phyloP scores from a whole-genome alignment of 2,113 vertebrate species.

The Motacilla alba region DNA sequence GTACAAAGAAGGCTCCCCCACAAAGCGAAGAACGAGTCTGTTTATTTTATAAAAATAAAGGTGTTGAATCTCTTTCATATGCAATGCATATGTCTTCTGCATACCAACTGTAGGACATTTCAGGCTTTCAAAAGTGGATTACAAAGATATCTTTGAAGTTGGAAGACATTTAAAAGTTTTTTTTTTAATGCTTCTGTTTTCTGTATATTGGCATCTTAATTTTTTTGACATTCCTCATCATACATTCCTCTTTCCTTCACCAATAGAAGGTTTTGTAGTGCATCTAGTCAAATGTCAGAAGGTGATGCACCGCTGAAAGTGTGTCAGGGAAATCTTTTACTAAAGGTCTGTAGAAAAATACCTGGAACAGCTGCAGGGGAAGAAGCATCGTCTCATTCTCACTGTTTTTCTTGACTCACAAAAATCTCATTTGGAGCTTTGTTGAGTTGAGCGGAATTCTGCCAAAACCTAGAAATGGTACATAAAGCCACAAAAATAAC shows the following conservation, averaged over 20 bases:
- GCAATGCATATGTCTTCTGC: not conserved
- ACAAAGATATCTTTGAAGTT: not conserved
- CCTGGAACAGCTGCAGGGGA: not conserved
- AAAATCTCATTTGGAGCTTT: not conserved
- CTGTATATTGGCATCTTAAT: not conserved
- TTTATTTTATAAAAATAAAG: slow-evolving; percentile 15
- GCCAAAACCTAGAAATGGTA: not conserved
- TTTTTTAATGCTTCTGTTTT: not conserved
- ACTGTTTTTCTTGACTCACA: not conserved
- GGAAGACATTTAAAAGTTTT: not conserved
- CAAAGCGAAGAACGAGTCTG: slow-evolving; percentile 9
- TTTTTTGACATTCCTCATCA: not conserved
- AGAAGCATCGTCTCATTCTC: not conserved
- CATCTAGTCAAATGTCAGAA: not conserved
- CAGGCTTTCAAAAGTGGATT: not conserved
- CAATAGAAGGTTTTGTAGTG: not conserved
- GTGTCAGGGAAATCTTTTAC: not conserved
- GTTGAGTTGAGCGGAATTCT: not conserved
- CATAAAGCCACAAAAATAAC: not conserved
- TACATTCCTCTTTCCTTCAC: not conserved
- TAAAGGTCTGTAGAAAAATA: not conserved
- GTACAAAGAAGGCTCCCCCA: not conserved
- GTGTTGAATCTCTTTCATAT: not conserved
- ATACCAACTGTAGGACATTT: not conserved
- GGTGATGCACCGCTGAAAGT: not conserved